phyloP scores from a whole-genome alignment of 2,113 vertebrate species.

The Columbina picui region DNA sequence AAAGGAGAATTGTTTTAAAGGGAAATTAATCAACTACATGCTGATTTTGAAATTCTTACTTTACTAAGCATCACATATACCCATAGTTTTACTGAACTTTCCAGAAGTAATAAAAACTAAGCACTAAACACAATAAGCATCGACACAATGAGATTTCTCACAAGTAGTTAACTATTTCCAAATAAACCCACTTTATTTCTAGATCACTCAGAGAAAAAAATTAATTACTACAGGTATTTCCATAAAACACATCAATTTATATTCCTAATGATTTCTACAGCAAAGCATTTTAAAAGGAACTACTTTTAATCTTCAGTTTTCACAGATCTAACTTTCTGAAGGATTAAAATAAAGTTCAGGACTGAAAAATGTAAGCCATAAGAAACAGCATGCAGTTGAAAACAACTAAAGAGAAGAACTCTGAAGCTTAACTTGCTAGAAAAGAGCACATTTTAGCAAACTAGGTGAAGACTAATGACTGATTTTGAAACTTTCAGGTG shows the following conservation, averaged over 20 bases:
- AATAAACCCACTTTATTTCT: neutral
- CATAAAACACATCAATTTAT: neutral
- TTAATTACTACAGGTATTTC: accelerated
- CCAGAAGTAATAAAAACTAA: neutral
- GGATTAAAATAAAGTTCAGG: neutral
- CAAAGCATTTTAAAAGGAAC: neutral
- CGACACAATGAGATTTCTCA: neutral
- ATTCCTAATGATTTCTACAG: neutral
- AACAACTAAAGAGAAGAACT: neutral
- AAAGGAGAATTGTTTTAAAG: neutral
- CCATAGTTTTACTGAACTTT: neutral
- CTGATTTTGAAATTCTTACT: neutral
- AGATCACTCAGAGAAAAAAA: neutral
- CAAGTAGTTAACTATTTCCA: neutral
- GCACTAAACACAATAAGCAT: neutral
- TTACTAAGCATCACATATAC: neutral
- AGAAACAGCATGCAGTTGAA: neutral
- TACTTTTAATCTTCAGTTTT: neutral
- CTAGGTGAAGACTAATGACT: neutral
- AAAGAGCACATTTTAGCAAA: neutral
- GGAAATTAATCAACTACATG: neutral
- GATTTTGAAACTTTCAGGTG: neutral
- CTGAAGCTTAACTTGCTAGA: neutral
- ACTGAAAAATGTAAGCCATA: neutral
- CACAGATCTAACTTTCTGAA: neutral